Evolutionary conservation across 37 sponge, comb jelly and placozoan species (phyloP).

Genomic region (Amphimedon queenslandica): DNA sequence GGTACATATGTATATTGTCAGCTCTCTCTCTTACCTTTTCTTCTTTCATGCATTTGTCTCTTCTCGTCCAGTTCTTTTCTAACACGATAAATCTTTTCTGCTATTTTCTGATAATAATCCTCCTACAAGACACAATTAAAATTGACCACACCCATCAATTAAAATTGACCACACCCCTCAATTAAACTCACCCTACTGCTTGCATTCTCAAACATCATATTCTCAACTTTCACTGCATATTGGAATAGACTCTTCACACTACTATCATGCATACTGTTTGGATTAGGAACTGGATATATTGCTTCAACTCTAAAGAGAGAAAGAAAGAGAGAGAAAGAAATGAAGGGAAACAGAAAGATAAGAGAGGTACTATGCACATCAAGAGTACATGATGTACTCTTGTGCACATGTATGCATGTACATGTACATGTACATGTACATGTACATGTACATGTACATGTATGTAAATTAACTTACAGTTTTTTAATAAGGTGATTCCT

Average conservation of each 20-base stretch:
- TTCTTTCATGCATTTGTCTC: slow-evolving; percentile 24
- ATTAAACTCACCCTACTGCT: not conserved
- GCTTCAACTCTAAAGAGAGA: slow-evolving; percentile 65
- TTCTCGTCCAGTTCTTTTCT: slow-evolving; percentile 89
- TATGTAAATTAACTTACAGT: slow-evolving; percentile 66
- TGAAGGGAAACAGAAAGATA: no score
- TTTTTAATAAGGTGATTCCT: slow-evolving; percentile 82
- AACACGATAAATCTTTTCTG: slow-evolving; percentile 88
- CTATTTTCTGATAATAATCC: slow-evolving; percentile 86
- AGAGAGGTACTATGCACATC: no score
- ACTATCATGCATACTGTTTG: slow-evolving; percentile 62
- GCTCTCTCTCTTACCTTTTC: not conserved
- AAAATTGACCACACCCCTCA: no score
- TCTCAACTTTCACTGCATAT: slow-evolving; percentile 85
- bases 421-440: no score
- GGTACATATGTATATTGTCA: not conserved
- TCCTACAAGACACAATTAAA: slow-evolving; percentile 47
- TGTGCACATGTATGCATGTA: no score
- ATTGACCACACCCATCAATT: no score
- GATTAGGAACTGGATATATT: slow-evolving; percentile 81
- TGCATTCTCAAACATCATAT: slow-evolving; percentile 48
- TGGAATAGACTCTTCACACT: slow-evolving; percentile 73
- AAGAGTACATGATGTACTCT: no score
- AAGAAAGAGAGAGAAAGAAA: no score
- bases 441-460: slow-evolving; percentile 3